Conservation (phyloP, 2,113 vertebrate genomes). For the Coregonus clupeaformis region DNA sequence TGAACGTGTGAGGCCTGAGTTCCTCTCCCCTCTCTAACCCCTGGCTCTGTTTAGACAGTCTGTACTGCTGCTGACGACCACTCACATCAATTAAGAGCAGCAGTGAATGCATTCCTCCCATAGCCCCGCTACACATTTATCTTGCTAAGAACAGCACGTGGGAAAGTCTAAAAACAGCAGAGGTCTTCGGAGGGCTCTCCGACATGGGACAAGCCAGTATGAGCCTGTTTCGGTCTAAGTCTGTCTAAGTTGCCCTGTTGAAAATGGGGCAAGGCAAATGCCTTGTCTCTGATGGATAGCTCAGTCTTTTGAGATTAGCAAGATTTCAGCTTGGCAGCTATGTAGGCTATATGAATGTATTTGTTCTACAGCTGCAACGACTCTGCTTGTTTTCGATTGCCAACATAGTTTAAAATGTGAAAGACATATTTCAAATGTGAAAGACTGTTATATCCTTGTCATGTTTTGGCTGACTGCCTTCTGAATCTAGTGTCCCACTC, state of each 20-base stretch:
- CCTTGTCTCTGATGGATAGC: neutral
- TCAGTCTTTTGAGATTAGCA: too few relatives aligned
- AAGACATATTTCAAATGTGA: neutral
- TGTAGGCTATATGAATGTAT: neutral
- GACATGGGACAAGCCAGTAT: conserved; percentile 14
- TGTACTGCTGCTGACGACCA: conserved; percentile 59
- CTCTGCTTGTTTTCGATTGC: neutral
- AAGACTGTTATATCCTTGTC: neutral
- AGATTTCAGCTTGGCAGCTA: neutral
- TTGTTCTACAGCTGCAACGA: neutral
- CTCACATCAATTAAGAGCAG: conserved; percentile 60
- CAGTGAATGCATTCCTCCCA: conserved; percentile 58
- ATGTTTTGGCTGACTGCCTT: conserved; percentile 14
- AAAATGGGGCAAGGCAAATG: neutral
- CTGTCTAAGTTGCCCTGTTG: neutral
- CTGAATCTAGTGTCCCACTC: conserved; percentile 42
- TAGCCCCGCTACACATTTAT: conserved; percentile 50
- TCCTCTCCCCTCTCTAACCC: conserved; percentile 11
- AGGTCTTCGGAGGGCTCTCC: conserved; percentile 8
- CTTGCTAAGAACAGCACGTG: conserved; percentile 47
- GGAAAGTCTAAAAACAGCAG: conserved; percentile 45
- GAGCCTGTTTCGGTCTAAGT: conserved; percentile 26
- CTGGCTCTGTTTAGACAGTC: conserved; percentile 41
- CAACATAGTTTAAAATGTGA: neutral
- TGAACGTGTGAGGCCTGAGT: conserved; percentile 52